Conservation (phyloP, 2,113 vertebrate genomes). For the Epinephelus lanceolatus region DNA sequence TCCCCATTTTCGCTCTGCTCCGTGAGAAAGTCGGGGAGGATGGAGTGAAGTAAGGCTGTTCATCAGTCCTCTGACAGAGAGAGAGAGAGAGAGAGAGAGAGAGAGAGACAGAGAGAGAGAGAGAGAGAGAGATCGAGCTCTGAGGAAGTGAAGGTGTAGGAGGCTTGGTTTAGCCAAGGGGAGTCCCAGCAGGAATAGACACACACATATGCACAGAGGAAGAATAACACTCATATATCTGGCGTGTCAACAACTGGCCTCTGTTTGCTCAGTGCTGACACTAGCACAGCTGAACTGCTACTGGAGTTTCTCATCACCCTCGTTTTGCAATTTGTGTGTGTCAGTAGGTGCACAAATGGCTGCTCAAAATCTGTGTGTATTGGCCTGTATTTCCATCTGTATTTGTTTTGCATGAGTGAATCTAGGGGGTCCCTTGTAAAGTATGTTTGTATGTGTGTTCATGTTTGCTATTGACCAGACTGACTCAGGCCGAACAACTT, state of each 20-base stretch:
- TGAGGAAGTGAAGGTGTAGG: constrained; percentile 77
- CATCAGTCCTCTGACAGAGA: constrained; percentile 69
- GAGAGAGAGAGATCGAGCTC: constrained; percentile 45
- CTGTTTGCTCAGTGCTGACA: constrained; percentile 85
- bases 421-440: neutral
- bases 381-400: constrained; percentile 6
- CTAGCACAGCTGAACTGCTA: constrained; percentile 68
- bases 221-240: constrained; percentile 87
- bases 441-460: neutral
- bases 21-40: constrained; percentile 72
- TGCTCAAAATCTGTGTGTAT: constrained; percentile 15
- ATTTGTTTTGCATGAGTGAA: constrained; percentile 32
- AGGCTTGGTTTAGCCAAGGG: constrained; percentile 78
- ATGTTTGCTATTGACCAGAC: neutral
- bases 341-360: constrained; percentile 20
- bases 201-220: constrained; percentile 64
- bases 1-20: constrained; percentile 48
- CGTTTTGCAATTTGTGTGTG: constrained; percentile 31
- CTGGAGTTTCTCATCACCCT: constrained; percentile 68
- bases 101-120: constrained; percentile 16
- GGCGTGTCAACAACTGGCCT: constrained; percentile 83
- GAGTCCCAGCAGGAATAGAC: constrained; percentile 82
- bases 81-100: constrained; percentile 36
- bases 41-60: constrained; percentile 57
- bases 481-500: neutral